phyloP scores from a whole-genome alignment of 2,113 vertebrate genomes.

The Myxocyprinus asiaticus region DNA sequence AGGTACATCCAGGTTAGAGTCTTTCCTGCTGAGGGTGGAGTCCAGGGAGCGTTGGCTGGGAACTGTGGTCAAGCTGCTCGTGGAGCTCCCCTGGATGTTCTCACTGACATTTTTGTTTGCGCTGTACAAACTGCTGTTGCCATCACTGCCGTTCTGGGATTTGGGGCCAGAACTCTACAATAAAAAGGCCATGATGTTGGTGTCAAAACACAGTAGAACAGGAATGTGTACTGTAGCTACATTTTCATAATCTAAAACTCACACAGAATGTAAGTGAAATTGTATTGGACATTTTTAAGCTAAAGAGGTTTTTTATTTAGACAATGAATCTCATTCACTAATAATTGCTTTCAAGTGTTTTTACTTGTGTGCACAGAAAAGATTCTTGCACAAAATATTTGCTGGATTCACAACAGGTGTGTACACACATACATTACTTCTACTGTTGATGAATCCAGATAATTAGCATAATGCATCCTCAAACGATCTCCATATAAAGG shows the following conservation, averaged over 20 bases:
- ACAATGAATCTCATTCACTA: too few species aligned
- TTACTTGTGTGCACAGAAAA: too few species aligned
- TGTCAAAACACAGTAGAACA: background rate
- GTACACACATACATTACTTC: too few species aligned
- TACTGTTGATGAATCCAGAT: too few species aligned
- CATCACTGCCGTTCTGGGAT: background rate
- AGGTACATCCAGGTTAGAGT: constrained; percentile 32
- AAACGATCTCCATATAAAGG: too few species aligned
- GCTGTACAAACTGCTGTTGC: background rate
- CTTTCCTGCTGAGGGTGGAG: constrained; percentile 25
- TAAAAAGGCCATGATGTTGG: background rate
- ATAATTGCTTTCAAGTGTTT: too few species aligned
- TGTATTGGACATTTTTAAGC: too few species aligned
- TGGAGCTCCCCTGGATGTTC: background rate
- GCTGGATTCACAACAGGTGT: too few species aligned
- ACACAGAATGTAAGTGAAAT: background rate
- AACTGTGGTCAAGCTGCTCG: background rate
- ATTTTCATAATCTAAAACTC: background rate
- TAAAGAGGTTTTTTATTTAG: too few species aligned
- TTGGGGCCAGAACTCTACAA: constrained; percentile 35
- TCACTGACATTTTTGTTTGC: constrained; percentile 33
- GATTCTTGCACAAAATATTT: too few species aligned
- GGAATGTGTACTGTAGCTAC: too few species aligned
- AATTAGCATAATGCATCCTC: too few species aligned
- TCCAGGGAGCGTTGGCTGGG: constrained; percentile 38